Conservation (phyloP, 2,888 invertebrate species). For the Aquatica leii region DNA sequence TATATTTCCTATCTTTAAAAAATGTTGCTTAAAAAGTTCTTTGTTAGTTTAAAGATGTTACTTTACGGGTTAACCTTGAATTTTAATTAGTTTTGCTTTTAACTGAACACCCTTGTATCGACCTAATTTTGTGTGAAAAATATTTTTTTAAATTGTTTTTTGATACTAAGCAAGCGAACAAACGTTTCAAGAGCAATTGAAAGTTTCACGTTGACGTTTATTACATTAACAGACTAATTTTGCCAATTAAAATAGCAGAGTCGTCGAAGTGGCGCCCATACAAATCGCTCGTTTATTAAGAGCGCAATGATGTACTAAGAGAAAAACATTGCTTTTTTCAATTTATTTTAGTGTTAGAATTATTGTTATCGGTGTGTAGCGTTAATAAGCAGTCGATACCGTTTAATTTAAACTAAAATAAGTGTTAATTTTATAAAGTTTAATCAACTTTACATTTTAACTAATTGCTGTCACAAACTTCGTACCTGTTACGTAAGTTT, state of each 20-base stretch:
- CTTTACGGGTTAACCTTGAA: slow-evolving; percentile 10
- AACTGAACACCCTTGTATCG: not conserved
- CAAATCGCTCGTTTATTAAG: slow-evolving; percentile 19
- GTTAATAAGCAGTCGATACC: slow-evolving; percentile 1
- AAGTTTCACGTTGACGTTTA: not conserved
- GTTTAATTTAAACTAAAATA: not conserved
- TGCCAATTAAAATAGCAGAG: slow-evolving; percentile 18
- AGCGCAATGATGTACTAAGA: not conserved
- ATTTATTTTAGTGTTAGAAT: slow-evolving; percentile 2
- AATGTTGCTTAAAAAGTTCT: not conserved
- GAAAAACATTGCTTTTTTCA: not conserved
- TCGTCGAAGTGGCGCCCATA: slow-evolving; percentile 23
- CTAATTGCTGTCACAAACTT: slow-evolving; percentile 23
- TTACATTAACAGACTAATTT: slow-evolving; percentile 16
- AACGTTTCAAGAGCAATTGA: too few relatives aligned
- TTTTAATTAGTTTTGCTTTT: slow-evolving; percentile 8
- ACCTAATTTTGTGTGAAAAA: not conserved
- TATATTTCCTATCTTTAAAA: not conserved
- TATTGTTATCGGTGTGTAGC: not conserved
- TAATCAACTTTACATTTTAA: slow-evolving; percentile 22
- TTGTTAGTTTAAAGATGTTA: slow-evolving; percentile 3
- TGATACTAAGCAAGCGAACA: too few relatives aligned
- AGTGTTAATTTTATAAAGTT: slow-evolving; percentile 9
- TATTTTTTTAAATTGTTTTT: too few relatives aligned
- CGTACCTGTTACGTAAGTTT: not conserved